Evolutionary conservation across 2,113 vertebrate species (phyloP).

Genomic region (Eurypyga helias): DNA sequence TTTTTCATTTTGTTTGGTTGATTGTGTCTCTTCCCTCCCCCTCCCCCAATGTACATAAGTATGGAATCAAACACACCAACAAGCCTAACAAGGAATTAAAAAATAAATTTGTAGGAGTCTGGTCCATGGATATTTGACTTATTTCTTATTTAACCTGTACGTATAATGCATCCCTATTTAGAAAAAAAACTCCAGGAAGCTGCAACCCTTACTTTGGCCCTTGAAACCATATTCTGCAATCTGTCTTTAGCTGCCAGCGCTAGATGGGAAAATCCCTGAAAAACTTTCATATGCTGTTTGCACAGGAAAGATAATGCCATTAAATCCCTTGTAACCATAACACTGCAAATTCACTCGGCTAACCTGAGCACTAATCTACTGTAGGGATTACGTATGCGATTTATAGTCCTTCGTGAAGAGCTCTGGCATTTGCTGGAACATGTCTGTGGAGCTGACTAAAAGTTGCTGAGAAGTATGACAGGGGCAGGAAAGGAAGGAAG

Average conservation of each 20-base stretch:
- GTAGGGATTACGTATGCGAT: background rate
- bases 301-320: constrained; percentile 51
- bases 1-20: background rate
- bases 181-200: background rate
- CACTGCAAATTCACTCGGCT: constrained; percentile 2
- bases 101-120: no score
- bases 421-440: constrained; percentile 23
- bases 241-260: background rate
- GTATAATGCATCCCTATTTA: background rate
- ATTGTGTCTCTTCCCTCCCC: background rate
- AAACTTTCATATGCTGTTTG: constrained; percentile 6
- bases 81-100: background rate
- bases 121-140: background rate
- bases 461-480: background rate
- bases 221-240: background rate
- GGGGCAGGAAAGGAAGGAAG: background rate
- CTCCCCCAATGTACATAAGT: fast-evolving
- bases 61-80: background rate
- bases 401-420: constrained; percentile 23
- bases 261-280: background rate
- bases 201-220: background rate
- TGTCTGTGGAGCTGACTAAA: background rate
- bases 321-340: constrained; percentile 58
- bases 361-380: constrained; percentile 43
- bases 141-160: background rate